A percentile compares a stretch with the other conserved stretches of the same genome.
phyloP scores from a whole-genome alignment of 2,888 invertebrate genomes.

The Blastobasis lacticolella region DNA sequence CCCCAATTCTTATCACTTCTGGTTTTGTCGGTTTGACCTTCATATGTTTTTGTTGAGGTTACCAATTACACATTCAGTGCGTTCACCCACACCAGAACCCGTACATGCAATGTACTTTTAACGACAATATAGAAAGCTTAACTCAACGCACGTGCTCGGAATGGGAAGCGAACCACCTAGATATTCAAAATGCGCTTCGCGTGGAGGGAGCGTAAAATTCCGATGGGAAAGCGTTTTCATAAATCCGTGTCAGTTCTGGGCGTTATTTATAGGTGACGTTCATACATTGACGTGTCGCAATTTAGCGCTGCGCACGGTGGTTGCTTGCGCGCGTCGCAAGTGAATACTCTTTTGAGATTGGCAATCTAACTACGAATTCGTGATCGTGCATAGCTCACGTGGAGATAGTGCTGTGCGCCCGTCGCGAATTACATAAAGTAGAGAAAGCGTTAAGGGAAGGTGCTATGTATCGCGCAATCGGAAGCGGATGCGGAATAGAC shows the following conservation, averaged over 20 bases:
- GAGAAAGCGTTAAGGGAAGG: constrained; percentile 50
- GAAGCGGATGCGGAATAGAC: constrained; percentile 63
- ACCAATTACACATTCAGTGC: constrained; percentile 47
- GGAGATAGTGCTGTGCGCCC: constrained; percentile 11
- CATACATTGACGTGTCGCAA: constrained; percentile 3
- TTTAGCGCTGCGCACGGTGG: constrained; percentile 14
- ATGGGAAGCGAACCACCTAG: constrained; percentile 6
- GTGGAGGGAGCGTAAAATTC: not conserved
- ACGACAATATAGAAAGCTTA: constrained; percentile 51
- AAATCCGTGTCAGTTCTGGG: not conserved
- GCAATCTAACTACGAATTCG: constrained; percentile 17
- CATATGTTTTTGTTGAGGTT: constrained; percentile 44
- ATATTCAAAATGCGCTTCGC: no score
- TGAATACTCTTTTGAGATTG: constrained; percentile 3
- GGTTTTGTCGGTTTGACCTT: constrained; percentile 57
- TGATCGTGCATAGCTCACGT: constrained; percentile 24
- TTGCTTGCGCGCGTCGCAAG: not conserved
- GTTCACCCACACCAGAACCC: constrained; percentile 30
- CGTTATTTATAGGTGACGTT: not conserved
- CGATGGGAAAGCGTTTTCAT: not conserved
- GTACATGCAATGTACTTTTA: constrained; percentile 17
- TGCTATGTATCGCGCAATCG: constrained; percentile 29
- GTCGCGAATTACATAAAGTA: constrained; percentile 40
- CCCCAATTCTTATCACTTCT: constrained; percentile 52
- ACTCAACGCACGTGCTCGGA: constrained; percentile 57